Evolutionary conservation across 2,797 vertebrate species (phyloP).

Genomic region (Ara ararauna): DNA sequence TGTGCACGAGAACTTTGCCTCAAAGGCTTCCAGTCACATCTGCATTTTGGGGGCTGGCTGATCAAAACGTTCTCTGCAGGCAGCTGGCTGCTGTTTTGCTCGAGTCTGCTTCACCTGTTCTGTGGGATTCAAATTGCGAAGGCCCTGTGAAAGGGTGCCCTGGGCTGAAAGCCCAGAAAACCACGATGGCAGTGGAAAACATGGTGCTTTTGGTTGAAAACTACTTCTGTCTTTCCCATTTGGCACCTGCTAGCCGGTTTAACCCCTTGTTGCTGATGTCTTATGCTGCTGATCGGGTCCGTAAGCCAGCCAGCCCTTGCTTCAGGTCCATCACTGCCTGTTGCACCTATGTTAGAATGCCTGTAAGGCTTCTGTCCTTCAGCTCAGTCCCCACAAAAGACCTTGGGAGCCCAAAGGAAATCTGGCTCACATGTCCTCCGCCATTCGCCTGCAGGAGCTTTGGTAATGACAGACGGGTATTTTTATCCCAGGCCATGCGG

Average conservation of each 20-base stretch:
- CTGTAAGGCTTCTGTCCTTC: not conserved
- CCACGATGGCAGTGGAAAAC: not conserved
- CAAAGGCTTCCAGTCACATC: not conserved
- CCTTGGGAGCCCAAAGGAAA: not conserved
- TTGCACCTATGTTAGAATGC: not conserved
- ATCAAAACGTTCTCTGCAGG: constrained; percentile 24
- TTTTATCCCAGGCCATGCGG: not conserved
- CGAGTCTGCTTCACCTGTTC: not conserved
- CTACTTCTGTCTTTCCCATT: not conserved
- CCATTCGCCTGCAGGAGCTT: not conserved
- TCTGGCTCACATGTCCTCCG: not conserved
- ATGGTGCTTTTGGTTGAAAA: not conserved
- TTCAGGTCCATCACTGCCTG: not conserved
- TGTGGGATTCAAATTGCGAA: not conserved
- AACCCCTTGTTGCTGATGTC: not conserved
- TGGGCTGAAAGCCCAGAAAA: not conserved
- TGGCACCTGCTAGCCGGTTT: not conserved
- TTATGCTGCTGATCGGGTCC: accelerated
- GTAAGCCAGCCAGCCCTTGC: not conserved
- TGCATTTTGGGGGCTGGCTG: not conserved
- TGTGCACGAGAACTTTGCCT: not conserved
- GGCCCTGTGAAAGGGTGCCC: not conserved
- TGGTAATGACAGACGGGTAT: not conserved
- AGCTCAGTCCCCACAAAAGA: not conserved
- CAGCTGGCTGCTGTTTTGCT: not conserved